phyloP scores from a whole-genome alignment of 1,140 invertebrate genomes.

The Eupristina koningsbergeri region DNA sequence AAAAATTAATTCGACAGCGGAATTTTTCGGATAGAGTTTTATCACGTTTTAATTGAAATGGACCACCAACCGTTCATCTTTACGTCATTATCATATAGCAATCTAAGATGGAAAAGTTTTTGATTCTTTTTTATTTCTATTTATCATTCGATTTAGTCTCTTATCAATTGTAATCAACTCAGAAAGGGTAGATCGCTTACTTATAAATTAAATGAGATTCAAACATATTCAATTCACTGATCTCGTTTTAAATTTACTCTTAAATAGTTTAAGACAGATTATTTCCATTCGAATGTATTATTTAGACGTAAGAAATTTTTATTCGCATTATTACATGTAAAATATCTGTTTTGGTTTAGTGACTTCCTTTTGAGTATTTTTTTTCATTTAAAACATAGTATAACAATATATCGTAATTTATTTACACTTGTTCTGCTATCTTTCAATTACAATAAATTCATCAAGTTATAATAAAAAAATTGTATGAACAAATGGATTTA shows the following conservation, averaged over 20 bases:
- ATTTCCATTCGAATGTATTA: not conserved
- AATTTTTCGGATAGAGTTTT: constrained; percentile 1
- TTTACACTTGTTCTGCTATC: not conserved
- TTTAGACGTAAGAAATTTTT: no score
- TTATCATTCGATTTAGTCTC: not conserved
- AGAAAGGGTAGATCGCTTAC: not conserved
- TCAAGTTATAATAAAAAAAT: not conserved
- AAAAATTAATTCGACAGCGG: not conserved
- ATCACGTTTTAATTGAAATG: constrained; percentile 44
- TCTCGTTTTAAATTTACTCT: not conserved
- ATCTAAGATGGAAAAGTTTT: not conserved
- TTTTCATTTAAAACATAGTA: no score
- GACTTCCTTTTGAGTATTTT: not conserved
- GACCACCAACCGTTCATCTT: constrained; percentile 33
- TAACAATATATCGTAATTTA: not conserved
- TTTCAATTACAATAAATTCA: not conserved
- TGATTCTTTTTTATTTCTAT: not conserved
- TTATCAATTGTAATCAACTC: constrained; percentile 1
- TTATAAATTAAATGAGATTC: not conserved
- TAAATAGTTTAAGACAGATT: not conserved
- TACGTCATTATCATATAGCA: not conserved
- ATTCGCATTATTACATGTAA: no score
- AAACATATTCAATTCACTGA: constrained; percentile 2
- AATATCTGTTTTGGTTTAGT: not conserved
- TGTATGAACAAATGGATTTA: not conserved